phyloP scores from a whole-genome alignment of 2,888 invertebrate genomes.

The Rhabditophanes sp. region DNA sequence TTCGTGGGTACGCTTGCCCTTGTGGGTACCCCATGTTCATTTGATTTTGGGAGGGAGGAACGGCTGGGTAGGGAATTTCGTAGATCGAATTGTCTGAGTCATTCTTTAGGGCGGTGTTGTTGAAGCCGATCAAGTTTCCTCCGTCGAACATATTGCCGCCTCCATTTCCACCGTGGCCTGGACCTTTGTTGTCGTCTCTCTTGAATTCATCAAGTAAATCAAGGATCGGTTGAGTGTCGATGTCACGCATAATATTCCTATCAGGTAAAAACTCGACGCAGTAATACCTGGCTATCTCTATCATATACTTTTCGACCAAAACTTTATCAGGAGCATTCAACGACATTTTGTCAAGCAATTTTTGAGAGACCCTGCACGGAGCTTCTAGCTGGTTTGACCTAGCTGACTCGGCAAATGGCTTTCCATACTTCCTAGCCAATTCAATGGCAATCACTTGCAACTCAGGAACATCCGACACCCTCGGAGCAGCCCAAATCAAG shows the following conservation, averaged over 20 bases:
- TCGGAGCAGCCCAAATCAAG: slow-evolving; percentile 88
- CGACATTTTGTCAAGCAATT: slow-evolving; percentile 71
- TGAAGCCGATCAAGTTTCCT: slow-evolving; percentile 42
- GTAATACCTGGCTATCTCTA: slow-evolving; percentile 88
- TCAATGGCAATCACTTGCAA: slow-evolving; percentile 63
- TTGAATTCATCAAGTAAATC: too few relatives aligned
- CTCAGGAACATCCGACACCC: slow-evolving; percentile 54
- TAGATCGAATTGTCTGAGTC: slow-evolving; percentile 1
- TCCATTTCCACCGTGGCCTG: too few relatives aligned
- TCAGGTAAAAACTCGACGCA: slow-evolving; percentile 87
- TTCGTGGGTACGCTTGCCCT: background rate
- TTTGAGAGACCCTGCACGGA: slow-evolving; percentile 34
- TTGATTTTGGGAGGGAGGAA: slow-evolving; percentile 2
- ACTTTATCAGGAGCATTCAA: slow-evolving; percentile 86
- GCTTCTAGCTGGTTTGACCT: slow-evolving; percentile 60
- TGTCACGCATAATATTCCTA: slow-evolving; percentile 54
- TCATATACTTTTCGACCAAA: slow-evolving; percentile 73
- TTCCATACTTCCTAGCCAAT: slow-evolving; percentile 76
- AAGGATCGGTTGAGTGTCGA: slow-evolving; percentile 17
- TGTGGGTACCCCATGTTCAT: background rate
- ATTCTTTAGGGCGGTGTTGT: slow-evolving; percentile 14
- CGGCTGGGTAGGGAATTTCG: background rate
- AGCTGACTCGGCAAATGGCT: slow-evolving; percentile 74
- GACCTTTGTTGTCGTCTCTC: too few relatives aligned
- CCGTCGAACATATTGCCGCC: slow-evolving; percentile 38